Evolutionary conservation across 2,113 vertebrate genomes (phyloP).

Genomic region (human (Homo sapiens)): DNA sequence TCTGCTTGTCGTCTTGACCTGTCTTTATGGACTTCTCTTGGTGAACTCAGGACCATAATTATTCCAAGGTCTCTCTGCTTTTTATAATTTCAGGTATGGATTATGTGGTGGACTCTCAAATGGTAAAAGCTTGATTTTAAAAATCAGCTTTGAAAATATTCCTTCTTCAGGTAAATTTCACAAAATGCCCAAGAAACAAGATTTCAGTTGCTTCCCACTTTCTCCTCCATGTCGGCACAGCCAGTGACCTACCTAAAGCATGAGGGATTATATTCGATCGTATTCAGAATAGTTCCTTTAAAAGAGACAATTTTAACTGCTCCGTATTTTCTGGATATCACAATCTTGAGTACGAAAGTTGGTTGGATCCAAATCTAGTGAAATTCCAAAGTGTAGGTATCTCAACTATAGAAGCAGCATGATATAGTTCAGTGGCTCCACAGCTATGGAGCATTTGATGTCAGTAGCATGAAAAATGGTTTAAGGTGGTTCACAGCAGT

Average conservation of each 20-base stretch:
- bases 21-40: not conserved
- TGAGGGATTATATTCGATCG: not conserved
- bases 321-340: not conserved
- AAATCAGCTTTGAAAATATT: slow-evolving; percentile 17
- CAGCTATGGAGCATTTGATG: not conserved
- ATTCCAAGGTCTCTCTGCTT: not conserved
- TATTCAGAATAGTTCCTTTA: not conserved
- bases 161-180: not conserved
- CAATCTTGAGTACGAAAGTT: not conserved
- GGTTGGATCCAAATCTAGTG: not conserved
- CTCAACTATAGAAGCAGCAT: not conserved
- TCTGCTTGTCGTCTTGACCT: not conserved
- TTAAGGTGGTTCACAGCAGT: not conserved
- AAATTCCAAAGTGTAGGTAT: not conserved
- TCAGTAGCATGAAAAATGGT: not conserved
- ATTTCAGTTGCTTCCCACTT: not conserved
- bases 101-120: not conserved
- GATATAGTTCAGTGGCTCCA: not conserved
- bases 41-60: not conserved
- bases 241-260: rapidly evolving
- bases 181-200: not conserved
- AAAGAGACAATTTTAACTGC: not conserved
- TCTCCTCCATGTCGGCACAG: not conserved
- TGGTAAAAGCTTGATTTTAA: not conserved
- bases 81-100: not conserved